Percentiles rank a stretch among this genome's conserved stretches.
These are phyloP conservation scores for Drosophila equinoxialis DNA, from an alignment of 1,140 invertebrate species.

Conservation along the genomic window DNA sequence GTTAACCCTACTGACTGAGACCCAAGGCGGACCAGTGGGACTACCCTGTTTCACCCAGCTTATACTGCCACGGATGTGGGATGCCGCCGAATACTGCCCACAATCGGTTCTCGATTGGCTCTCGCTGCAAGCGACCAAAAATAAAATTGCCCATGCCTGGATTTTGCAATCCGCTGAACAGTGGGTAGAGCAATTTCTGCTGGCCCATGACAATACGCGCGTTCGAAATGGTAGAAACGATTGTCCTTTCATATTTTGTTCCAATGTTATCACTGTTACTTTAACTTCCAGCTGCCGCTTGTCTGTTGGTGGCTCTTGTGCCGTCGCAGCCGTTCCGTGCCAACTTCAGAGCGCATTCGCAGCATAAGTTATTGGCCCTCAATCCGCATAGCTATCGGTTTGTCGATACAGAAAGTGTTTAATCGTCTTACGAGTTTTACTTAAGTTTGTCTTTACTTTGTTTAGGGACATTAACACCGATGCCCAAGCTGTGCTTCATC, in stretches of 20 bases:
- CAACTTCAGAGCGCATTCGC: conserved; percentile 87
- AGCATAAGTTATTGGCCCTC: conserved; percentile 74
- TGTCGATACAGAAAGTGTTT: not conserved
- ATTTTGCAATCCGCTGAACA: conserved; percentile 93
- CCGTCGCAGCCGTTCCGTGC: conserved; percentile 94
- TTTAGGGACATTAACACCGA: conserved; percentile 86
- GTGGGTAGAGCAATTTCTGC: conserved; percentile 95
- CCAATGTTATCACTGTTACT: conserved; percentile 25
- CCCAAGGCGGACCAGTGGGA: conserved; percentile 89
- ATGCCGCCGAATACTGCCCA: conserved; percentile 94
- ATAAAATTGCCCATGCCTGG: conserved; percentile 94
- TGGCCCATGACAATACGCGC: conserved; percentile 92
- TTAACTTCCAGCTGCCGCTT: conserved; percentile 89
- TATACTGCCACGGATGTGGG: conserved; percentile 94
- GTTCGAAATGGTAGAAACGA: conserved; percentile 89
- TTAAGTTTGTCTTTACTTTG: not conserved
- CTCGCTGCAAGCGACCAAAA: conserved; percentile 92
- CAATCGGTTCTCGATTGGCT: conserved; percentile 96
- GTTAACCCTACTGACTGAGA: conserved; percentile 90
- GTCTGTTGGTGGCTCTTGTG: conserved; percentile 93
- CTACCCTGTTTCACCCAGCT: conserved; percentile 95
- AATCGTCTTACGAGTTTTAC: not conserved
- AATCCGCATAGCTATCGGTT: conserved; percentile 77
- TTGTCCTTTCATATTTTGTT: not conserved
- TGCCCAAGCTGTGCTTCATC: conserved; percentile 91